Conservation (phyloP, 2,113 vertebrate species). For the Phalacrocorax carbo region DNA sequence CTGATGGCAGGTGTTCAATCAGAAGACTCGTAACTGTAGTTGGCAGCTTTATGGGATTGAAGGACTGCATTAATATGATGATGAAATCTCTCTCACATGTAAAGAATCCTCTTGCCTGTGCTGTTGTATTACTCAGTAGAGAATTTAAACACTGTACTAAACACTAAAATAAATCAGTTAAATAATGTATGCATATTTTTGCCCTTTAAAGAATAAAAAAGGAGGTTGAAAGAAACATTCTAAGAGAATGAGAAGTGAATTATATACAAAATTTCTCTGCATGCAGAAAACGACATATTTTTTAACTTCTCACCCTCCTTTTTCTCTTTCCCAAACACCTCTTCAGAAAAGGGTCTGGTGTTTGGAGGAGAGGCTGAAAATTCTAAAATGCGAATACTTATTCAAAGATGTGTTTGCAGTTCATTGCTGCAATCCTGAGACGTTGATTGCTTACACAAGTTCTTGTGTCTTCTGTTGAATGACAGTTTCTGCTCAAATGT, state of each 20-base stretch:
- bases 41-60: slow-evolving; percentile 6
- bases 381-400: not conserved
- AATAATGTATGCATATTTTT: not conserved
- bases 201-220: not conserved
- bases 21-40: not conserved
- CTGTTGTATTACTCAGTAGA: not conserved
- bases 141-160: not conserved
- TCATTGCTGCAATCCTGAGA: not conserved
- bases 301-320: not conserved
- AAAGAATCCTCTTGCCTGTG: not conserved
- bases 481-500: slow-evolving; percentile 22
- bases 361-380: slow-evolving; percentile 25
- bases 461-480: not conserved
- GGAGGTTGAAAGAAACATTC: not conserved
- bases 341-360: not conserved
- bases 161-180: slow-evolving; percentile 19
- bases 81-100: not conserved
- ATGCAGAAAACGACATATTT: not conserved
- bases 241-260: not conserved
- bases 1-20: not conserved
- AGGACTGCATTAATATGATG: not conserved
- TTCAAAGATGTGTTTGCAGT: not conserved
- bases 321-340: not conserved
- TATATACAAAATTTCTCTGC: not conserved
- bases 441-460: not conserved